Conservation (phyloP, 1,140 invertebrate genomes). For the Lethrus apterus region DNA sequence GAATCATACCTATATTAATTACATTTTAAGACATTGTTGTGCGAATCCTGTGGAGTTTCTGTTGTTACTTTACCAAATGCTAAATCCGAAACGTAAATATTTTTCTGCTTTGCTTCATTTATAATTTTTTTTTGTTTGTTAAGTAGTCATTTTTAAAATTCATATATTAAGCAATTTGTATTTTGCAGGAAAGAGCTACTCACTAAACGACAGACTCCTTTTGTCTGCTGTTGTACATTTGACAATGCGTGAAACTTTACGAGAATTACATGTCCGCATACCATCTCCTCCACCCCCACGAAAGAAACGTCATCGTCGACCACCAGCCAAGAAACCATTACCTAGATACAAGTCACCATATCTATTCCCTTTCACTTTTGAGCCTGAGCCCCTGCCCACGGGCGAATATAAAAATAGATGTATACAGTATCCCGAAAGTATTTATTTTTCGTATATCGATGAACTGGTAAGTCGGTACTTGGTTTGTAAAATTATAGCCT, state of each 20-base stretch:
- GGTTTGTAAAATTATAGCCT: conserved; percentile 10
- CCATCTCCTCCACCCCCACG: conserved; percentile 33
- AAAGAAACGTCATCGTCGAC: conserved; percentile 14
- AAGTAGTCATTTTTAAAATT: no score
- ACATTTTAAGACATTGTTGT: conserved; percentile 27
- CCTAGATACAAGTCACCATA: conserved; percentile 27
- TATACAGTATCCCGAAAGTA: conserved; percentile 30
- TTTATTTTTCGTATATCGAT: conserved; percentile 33
- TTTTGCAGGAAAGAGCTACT: conserved; percentile 18
- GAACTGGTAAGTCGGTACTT: conserved; percentile 21
- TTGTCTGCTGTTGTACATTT: conserved; percentile 35
- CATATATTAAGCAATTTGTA: background rate
- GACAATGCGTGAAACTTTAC: conserved; percentile 29
- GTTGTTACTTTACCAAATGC: conserved; percentile 32
- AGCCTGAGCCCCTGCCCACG: conserved; percentile 21
- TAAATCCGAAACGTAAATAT: conserved; percentile 22
- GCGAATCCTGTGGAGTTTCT: conserved; percentile 33
- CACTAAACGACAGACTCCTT: conserved; percentile 26
- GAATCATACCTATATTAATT: conserved; percentile 22
- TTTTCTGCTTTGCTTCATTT: no score
- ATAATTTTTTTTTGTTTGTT: no score
- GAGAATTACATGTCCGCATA: conserved; percentile 35
- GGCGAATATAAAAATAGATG: conserved; percentile 31
- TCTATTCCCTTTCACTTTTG: conserved; percentile 27
- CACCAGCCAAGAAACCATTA: conserved; percentile 4